Base-by-base conservation (phyloP, 2,888 invertebrate genomes). In the Smittia aterrima region DNA sequence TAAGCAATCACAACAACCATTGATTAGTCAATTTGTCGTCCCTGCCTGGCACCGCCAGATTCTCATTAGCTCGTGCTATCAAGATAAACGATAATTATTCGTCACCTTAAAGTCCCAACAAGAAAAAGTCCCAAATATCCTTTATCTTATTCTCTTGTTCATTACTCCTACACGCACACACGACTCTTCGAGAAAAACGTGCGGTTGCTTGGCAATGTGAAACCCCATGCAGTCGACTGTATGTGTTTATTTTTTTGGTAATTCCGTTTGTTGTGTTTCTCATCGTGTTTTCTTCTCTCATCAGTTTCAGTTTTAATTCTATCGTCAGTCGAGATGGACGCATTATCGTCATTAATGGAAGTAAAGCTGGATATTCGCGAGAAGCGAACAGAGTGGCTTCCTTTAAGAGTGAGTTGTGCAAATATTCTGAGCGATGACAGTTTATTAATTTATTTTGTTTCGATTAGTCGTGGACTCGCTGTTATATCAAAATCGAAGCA, bases 401-500 rank as follows among this genome's bases (percentile, higher is more conserved):
- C 80, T 73, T 81, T 81, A 73, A 80, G 80, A 76, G 79, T 79
- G 76, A 76, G 75, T 74, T 32, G 22, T 54, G 27, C 25, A 54
- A 66, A 7, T 25, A 27, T 16, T 27, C 24, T 25, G 6, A 27
- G 20, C 38, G 38, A 11, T 7, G 11, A 7, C 38, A 11, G 11
- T 4, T 38, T 7, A 38, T 38, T 11, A 38, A n/a, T 6, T 13
- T 66, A 25, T 54, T 32, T 54, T 25, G 7, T 27, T 16, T 27
- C 1, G n/a, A 64, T 24, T 27, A 79, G 78, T 77, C 79, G 0
- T 83, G 83, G 83, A 80, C 79, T 32, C 79, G 78, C 77, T 83
- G 82, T 75, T 78, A 80, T 25, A 83, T 83, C 0, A 83, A 83
- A 79, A 81, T 83, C 53, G 83, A 83, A 74, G 82, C 83, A 9